Evolutionary conservation across 2,888 invertebrate genomes (phyloP), one percentile per base, ranked within the genome.

Genomic region (Neuroscelio doddi): DNA sequence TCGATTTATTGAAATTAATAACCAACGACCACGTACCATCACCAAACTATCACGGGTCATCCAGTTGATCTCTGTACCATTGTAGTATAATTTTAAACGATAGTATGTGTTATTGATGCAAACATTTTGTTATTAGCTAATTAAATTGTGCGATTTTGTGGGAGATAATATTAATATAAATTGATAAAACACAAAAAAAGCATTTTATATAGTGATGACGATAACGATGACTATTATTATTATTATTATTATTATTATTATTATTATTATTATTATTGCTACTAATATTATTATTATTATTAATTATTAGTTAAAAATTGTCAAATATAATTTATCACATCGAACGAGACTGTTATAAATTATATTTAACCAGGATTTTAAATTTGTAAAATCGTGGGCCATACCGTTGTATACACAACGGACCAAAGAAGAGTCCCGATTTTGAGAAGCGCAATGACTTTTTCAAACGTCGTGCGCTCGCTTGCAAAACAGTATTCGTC

Each of bases 11-110:
- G 41, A 52, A 59, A 21, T 38, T 51, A 56, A 47, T 45, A 59
- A 56, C 56, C 62, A 57, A 45, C 49, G 50, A 29, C 55, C 45
- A 62, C 64, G 47, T 55, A 78, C 74, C 77, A 78, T 78, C 80
- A 82, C 80, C 80, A 81, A 82, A 81, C 78, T 75, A 77, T 78
- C 72, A 71, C 75, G 77, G 79, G 76, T 80, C 79, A 80, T 78
- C 77, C 64, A 66, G 69, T 78, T 82, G 82, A 83, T 83, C 82
- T 82, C 82, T 75, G 72, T 79, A 80, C 77, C 77, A 80, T 80
- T 78, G 69, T 81, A 80, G 76, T 67, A 56, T 70, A 69, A 65
- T 68, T 59, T 51, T 50, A 53, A 53, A n/a, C 15, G 16, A 46
- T 34, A 36, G 15, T 55, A 68, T 77, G 74, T 71, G 77, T 78